phyloP scores from a whole-genome alignment of 2,888 invertebrate genomes.

The Cataglyphis altisquamis region DNA sequence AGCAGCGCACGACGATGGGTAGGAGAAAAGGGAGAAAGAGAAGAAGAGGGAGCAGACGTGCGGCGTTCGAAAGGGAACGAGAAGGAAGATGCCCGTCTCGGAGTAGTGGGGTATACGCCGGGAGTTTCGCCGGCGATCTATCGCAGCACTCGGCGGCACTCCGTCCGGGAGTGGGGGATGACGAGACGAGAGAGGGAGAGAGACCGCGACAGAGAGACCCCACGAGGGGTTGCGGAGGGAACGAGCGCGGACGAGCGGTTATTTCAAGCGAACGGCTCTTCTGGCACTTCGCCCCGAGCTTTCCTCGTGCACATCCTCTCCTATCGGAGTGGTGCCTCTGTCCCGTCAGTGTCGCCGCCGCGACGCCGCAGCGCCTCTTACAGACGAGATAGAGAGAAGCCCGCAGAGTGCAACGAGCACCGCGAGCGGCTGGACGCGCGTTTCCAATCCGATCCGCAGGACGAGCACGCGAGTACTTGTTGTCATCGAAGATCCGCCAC shows the following conservation, averaged over 20 bases:
- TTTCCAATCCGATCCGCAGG: background rate
- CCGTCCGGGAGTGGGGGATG: constrained; percentile 57
- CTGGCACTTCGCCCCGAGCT: constrained; percentile 85
- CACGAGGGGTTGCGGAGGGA: constrained; percentile 82
- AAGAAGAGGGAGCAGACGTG: background rate
- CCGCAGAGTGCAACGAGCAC: constrained; percentile 11
- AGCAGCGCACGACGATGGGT: background rate
- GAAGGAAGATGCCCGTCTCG: constrained; percentile 45
- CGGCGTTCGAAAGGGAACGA: constrained; percentile 48
- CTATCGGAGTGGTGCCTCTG: constrained; percentile 36
- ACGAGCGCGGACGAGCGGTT: constrained; percentile 82
- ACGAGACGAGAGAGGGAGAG: constrained; percentile 21
- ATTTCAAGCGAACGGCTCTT: constrained; percentile 83
- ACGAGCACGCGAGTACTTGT: background rate
- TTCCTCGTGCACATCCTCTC: constrained; percentile 75
- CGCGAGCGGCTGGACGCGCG: background rate
- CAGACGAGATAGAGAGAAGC: constrained; percentile 15
- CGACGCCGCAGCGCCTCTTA: constrained; percentile 54
- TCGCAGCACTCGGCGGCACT: constrained; percentile 57
- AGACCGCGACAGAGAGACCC: constrained; percentile 17
- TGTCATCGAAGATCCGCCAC: background rate
- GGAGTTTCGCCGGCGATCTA: constrained; percentile 66
- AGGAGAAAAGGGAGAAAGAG: background rate
- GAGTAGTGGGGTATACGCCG: constrained; percentile 58
- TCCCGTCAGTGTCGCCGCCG: constrained; percentile 69